Conservation (phyloP, 2,113 vertebrate species). For the Zonotrichia leucophrys region DNA sequence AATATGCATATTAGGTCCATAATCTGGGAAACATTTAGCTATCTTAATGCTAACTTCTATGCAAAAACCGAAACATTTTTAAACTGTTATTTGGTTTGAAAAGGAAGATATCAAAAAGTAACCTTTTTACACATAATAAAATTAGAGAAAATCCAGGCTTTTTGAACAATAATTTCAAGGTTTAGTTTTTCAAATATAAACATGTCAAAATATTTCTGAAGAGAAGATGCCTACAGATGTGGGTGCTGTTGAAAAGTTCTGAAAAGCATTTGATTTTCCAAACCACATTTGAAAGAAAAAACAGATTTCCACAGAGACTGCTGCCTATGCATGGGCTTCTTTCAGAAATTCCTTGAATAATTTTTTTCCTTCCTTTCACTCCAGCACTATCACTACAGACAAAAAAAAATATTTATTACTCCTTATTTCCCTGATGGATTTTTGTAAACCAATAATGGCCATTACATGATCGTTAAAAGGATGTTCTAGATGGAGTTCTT, state of each 20-base stretch:
- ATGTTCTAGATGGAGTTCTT: not conserved
- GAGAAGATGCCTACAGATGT: slow-evolving; percentile 32
- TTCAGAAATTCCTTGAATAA: slow-evolving; percentile 10
- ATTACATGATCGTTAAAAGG: not conserved
- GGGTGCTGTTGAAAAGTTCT: slow-evolving; percentile 38
- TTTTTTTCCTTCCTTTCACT: slow-evolving; percentile 15
- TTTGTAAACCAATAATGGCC: not conserved
- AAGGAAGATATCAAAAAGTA: not conserved
- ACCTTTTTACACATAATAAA: not conserved
- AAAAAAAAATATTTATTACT: not conserved
- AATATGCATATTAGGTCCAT: slow-evolving; percentile 50
- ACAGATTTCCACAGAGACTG: slow-evolving; percentile 30
- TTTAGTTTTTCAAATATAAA: not conserved
- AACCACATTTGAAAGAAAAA: slow-evolving; percentile 59
- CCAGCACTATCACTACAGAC: not conserved
- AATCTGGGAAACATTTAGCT: slow-evolving; percentile 47
- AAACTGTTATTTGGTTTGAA: slow-evolving; percentile 65
- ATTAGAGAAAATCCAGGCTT: not conserved
- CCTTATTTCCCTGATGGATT: not conserved
- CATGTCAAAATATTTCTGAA: not conserved
- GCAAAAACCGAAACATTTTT: slow-evolving; percentile 58
- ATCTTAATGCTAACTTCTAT: slow-evolving; percentile 43
- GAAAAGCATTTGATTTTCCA: slow-evolving; percentile 41
- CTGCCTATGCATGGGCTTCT: not conserved
- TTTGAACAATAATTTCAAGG: not conserved